Evolutionary conservation across 37 sponge, comb jelly and placozoan genomes (phyloP).

Genomic region (Axinella damicornis): DNA sequence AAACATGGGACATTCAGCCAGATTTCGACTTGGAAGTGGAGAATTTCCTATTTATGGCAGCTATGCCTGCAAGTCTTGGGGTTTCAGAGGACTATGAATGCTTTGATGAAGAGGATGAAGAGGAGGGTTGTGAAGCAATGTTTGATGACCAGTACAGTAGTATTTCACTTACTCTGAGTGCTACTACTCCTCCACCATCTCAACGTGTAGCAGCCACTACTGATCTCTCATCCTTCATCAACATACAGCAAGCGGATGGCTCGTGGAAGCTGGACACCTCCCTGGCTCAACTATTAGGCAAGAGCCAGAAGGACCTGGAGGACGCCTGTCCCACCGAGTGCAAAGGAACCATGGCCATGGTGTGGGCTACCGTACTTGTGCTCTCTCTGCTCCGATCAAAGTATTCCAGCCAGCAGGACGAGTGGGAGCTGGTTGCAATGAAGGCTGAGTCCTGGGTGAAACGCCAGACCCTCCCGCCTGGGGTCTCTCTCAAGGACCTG

Average conservation of each 20-base stretch:
- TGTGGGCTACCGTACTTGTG: slow-evolving; percentile 73
- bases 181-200: no score
- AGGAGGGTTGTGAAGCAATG: no score
- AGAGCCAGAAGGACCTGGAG: slow-evolving; percentile 31
- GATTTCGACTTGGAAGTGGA: neutral
- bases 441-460: slow-evolving; percentile 74
- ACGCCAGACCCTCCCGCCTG: slow-evolving; percentile 40
- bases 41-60: no score
- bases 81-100: no score
- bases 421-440: slow-evolving; percentile 75
- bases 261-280: slow-evolving; percentile 42
- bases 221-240: slow-evolving; percentile 7
- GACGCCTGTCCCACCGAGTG: slow-evolving; percentile 46
- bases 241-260: slow-evolving; percentile 51
- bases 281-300: slow-evolving; percentile 11
- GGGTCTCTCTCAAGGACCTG: slow-evolving; percentile 6
- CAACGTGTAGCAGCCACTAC: no score
- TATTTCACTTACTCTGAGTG: no score
- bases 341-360: slow-evolving; percentile 7
- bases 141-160: no score
- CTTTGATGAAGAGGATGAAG: no score
- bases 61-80: no score
- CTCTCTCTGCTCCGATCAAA: slow-evolving; percentile 24
- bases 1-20: slow-evolving; percentile 49
- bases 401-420: slow-evolving; percentile 36